These are phyloP conservation scores for Tetragonula clypearis DNA, from an alignment of 1,140 invertebrate genomes.

Conservation along the genomic window DNA sequence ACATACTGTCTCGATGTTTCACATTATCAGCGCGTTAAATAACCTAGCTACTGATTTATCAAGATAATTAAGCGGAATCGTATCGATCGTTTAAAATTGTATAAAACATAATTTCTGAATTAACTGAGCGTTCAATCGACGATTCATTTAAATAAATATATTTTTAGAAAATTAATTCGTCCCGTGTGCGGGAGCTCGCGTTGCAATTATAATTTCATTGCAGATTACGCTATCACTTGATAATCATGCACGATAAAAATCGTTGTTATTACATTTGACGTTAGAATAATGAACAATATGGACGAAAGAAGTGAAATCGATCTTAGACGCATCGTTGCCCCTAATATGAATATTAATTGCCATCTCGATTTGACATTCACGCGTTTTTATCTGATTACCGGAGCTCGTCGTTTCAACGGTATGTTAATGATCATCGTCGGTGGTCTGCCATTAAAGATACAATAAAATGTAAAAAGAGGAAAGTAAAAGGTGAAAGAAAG, in stretches of 20 bases:
- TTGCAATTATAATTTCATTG: not conserved
- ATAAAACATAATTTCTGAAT: not conserved
- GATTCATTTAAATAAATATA: not conserved
- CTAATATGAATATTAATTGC: conserved; percentile 27
- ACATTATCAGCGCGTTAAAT: not conserved
- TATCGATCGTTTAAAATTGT: not conserved
- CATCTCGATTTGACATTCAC: not conserved
- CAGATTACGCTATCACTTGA: not conserved
- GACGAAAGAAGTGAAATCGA: conserved; percentile 19
- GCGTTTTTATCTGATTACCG: conserved; percentile 27
- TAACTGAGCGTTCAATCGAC: not conserved
- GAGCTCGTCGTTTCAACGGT: not conserved
- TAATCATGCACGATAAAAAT: not conserved
- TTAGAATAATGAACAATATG: not conserved
- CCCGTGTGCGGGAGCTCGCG: not conserved
- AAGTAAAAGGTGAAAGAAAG: not conserved
- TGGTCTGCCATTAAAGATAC: conserved; percentile 21
- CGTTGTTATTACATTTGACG: not conserved
- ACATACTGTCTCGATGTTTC: not conserved
- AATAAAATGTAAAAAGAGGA: conserved; percentile 1
- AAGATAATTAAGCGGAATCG: not conserved
- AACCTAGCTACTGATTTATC: not conserved
- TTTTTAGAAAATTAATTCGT: no score
- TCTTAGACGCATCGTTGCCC: not conserved
- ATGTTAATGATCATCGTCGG: conserved; percentile 32